Conservation (phyloP, 2,113 vertebrate genomes). For the Asarcornis scutulata region DNA sequence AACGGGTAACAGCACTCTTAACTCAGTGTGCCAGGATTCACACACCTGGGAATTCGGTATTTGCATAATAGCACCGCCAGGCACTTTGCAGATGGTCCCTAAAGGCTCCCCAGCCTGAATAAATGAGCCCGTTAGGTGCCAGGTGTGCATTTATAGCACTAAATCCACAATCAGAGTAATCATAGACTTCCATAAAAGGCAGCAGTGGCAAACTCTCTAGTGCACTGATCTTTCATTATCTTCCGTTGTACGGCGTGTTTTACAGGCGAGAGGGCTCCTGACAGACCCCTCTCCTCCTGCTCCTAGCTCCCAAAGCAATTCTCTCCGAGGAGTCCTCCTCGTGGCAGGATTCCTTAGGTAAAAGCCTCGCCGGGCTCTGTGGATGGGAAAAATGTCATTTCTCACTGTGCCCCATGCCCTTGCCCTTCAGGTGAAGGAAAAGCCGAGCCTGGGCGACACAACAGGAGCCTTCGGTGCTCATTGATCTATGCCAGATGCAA, state of each 20-base stretch:
- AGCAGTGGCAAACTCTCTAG: constrained; percentile 4
- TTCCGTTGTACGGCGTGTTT: constrained; percentile 1
- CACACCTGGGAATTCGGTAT: not conserved
- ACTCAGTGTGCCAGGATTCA: not conserved
- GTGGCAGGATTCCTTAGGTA: not conserved
- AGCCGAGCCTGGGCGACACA: not conserved
- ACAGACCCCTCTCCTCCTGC: not conserved
- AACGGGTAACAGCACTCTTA: not conserved
- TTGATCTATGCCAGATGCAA: constrained; percentile 6
- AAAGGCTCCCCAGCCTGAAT: constrained; percentile 1
- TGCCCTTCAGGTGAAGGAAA: fast-evolving
- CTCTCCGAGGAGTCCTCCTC: not conserved
- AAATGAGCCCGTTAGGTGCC: constrained; percentile 42
- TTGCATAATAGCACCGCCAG: constrained; percentile 9
- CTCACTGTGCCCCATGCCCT: not conserved
- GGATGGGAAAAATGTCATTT: not conserved
- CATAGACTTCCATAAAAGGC: constrained; percentile 45
- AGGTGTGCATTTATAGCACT: constrained; percentile 16
- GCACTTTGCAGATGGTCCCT: constrained; percentile 21
- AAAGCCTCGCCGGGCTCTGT: not conserved
- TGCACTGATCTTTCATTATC: constrained; percentile 23
- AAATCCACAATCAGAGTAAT: constrained; percentile 46
- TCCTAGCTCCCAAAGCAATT: not conserved
- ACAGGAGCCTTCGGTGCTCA: not conserved
- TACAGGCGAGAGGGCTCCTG: not conserved